A percentile compares a stretch with the other conserved stretches of the same genome.
These are phyloP conservation scores for Cottoperca gobio DNA, from an alignment of 2,797 vertebrate species.

Conservation along the genomic window DNA sequence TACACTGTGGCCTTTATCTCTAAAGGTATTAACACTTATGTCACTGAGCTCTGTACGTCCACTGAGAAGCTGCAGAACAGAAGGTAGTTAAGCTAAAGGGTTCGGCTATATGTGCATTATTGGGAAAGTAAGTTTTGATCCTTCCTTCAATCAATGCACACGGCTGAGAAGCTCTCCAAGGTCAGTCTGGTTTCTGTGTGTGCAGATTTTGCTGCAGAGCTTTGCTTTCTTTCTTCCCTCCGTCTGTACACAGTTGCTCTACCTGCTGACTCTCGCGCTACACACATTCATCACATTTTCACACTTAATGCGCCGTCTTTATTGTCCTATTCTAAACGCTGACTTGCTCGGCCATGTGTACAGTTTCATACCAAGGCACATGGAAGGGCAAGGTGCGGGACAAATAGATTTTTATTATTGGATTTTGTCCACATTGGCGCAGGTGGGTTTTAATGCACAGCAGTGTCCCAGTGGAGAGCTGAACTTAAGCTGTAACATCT, in stretches of 20 bases:
- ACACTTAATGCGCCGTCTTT: too few relatives aligned
- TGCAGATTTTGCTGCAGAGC: not conserved
- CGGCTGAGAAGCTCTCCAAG: not conserved
- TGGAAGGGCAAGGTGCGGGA: too few relatives aligned
- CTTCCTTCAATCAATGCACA: not conserved
- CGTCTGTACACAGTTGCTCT: not conserved
- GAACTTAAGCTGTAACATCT: constrained; percentile 7
- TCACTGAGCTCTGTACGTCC: too few relatives aligned
- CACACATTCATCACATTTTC: too few relatives aligned
- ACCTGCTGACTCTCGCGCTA: not conserved
- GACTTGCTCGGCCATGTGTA: too few relatives aligned
- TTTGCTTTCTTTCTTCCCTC: not conserved
- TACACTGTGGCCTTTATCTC: too few relatives aligned
- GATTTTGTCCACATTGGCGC: constrained; percentile 1
- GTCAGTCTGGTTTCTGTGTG: constrained; percentile 10
- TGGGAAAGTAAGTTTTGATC: not conserved
- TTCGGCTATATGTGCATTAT: too few relatives aligned
- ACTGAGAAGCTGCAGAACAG: too few relatives aligned
- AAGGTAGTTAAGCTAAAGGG: too few relatives aligned
- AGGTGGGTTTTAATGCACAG: not conserved
- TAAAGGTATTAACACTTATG: too few relatives aligned
- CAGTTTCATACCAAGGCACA: not conserved
- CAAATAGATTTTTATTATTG: not conserved
- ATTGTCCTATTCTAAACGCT: too few relatives aligned
- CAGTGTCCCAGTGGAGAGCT: constrained; percentile 8